Base-by-base conservation (phyloP, 2,797 vertebrate genomes). In the Myripristis murdjan region DNA sequence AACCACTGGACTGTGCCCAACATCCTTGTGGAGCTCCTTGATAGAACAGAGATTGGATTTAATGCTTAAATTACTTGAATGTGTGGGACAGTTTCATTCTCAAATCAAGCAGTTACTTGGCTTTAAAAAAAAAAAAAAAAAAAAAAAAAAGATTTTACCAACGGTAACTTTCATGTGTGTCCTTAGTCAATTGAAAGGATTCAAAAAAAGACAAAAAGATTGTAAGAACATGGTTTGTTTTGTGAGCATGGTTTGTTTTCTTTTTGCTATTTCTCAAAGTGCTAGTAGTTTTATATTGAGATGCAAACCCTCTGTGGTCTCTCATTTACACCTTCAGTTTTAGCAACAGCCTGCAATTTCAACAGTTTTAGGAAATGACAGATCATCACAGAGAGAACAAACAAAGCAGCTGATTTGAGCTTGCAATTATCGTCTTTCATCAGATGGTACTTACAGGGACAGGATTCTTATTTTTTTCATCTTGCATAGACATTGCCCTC, bases 401-500 rank as follows among this genome's bases (percentile, higher is more conserved):
- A 71, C 16, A 39, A 28, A 48, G 3, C 12, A 22, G 14, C 3
- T 33, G 2, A 10, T 37, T 52, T 33, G 22, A 2, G 52, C n/a
- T 52, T 62, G 55, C 63, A 82, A 76, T 72, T 31, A 28, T 11
- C 48, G 31, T 59, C 8, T 31, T 74, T 69, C 31, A 54, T 51
- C 18, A 52, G 46, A 61, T 35, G 9, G 33, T 9, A 26, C 23
- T 39, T n/a, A 8, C 12, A 37, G 24, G 48, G 53, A 47, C 12
- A 51, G 12, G 16, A 52, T 51, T 7, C 28, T 53, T n/a, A n/a
- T n/a, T 68, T 65, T 23, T 51, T 71, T 10, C 28, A 31, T 31
- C 28, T 31, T 31, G 28, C 7, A 73, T 1, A 33, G 18, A 63
- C n/a, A n/a, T n/a, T n/a, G n/a, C n/a, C n/a, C n/a, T n/a, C n/a